These are phyloP conservation scores for Osmerus eperlanus DNA, from an alignment of 2,113 vertebrate species.

Conservation along the genomic window DNA sequence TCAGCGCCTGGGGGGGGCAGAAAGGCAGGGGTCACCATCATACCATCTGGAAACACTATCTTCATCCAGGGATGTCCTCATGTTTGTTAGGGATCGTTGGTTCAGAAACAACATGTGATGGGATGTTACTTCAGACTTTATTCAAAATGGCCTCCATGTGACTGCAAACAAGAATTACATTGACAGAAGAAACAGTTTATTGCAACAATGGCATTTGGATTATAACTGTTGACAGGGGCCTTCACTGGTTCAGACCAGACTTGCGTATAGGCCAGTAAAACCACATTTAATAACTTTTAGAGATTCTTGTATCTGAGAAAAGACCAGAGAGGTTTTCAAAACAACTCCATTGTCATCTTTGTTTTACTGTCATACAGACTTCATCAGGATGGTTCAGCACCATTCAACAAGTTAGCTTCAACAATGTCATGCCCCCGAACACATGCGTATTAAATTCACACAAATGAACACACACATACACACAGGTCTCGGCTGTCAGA, in stretches of 20 bases:
- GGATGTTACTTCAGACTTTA: too few relatives aligned
- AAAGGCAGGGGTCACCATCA: background rate
- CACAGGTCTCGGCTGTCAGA: conserved; percentile 26
- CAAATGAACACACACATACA: conserved; percentile 5
- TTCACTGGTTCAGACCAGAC: too few relatives aligned
- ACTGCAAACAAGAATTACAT: too few relatives aligned
- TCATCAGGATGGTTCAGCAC: too few relatives aligned
- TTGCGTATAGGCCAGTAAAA: too few relatives aligned
- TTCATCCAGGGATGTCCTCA: too few relatives aligned
- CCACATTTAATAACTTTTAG: background rate
- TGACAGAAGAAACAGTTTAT: too few relatives aligned
- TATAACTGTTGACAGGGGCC: too few relatives aligned
- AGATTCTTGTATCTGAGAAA: background rate
- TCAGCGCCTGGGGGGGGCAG: conserved; percentile 76
- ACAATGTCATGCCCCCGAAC: background rate
- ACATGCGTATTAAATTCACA: background rate
- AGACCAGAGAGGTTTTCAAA: background rate
- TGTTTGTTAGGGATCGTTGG: too few relatives aligned
- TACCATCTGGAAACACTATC: background rate
- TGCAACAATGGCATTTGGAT: too few relatives aligned
- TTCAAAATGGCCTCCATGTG: too few relatives aligned
- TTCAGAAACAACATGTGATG: background rate
- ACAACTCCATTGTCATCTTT: background rate
- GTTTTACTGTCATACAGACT: background rate
- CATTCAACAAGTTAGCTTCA: background rate